Percentiles rank a stretch among this genome's conserved stretches.
Evolutionary conservation across 1,140 invertebrate genomes (phyloP).

Genomic region (Heterodera schachtii): DNA sequence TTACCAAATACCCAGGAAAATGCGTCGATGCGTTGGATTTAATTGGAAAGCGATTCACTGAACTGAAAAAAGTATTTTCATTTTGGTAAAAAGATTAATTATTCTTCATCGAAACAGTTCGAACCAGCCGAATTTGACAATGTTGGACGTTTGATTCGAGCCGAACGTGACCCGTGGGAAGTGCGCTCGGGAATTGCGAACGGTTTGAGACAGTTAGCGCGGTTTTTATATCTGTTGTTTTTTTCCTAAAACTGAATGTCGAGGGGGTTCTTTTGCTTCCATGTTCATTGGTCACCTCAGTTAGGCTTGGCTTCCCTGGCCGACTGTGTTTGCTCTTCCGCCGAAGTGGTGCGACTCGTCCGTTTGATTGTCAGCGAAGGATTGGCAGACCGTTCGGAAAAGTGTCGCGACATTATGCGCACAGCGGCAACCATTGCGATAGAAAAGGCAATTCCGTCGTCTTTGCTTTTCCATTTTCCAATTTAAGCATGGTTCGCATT

Average conservation of each 20-base stretch:
- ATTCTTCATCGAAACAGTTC: slow-evolving; percentile 69
- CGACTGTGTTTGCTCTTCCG: slow-evolving; percentile 72
- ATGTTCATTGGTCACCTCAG: slow-evolving; percentile 70
- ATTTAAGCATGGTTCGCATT: slow-evolving; percentile 46
- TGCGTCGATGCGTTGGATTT: slow-evolving; percentile 63
- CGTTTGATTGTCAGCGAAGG: slow-evolving; percentile 75
- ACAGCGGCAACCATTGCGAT: slow-evolving; percentile 87
- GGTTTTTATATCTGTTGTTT: not conserved
- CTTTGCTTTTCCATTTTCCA: not conserved
- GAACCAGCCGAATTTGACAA: slow-evolving; percentile 83
- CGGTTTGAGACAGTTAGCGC: not conserved
- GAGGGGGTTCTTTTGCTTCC: not conserved
- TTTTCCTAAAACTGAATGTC: not conserved
- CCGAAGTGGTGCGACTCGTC: slow-evolving; percentile 70
- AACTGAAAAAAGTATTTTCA: slow-evolving; percentile 72
- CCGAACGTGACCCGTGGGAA: slow-evolving; percentile 82
- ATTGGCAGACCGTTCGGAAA: slow-evolving; percentile 80
- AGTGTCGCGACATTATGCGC: slow-evolving; percentile 86
- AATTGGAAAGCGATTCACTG: slow-evolving; percentile 77
- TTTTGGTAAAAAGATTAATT: slow-evolving; percentile 21
- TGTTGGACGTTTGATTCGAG: slow-evolving; percentile 84
- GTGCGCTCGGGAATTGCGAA: slow-evolving; percentile 83
- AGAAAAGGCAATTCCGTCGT: slow-evolving; percentile 70
- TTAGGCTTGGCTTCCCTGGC: slow-evolving; percentile 71
- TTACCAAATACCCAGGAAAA: slow-evolving; percentile 38